Conservation (phyloP, 2,113 vertebrate genomes). For the Phalacrocorax brasilianus region DNA sequence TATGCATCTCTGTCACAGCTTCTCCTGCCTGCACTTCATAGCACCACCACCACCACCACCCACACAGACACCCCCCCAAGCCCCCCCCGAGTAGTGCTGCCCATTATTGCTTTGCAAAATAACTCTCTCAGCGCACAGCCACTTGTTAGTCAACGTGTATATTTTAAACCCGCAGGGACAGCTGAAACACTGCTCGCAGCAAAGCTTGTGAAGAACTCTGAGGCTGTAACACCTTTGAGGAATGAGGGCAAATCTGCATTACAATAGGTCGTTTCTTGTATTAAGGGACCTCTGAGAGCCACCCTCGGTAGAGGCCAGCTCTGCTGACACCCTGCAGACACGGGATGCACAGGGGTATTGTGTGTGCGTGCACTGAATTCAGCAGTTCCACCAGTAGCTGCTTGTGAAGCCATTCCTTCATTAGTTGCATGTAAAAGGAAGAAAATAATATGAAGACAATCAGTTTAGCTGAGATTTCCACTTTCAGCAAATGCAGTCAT, state of each 20-base stretch:
- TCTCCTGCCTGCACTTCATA: not conserved
- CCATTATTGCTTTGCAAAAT: not conserved
- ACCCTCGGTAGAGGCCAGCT: not conserved
- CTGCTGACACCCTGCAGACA: not conserved
- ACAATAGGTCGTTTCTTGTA: not conserved
- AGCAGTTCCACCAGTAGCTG: not conserved
- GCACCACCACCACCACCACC: too few species aligned
- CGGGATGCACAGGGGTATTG: not conserved
- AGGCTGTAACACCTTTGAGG: not conserved
- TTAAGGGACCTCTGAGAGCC: not conserved
- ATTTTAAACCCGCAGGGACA: not conserved
- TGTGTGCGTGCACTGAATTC: not conserved
- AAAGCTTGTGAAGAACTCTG: not conserved
- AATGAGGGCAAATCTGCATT: not conserved
- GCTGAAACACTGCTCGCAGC: not conserved
- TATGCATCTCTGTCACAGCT: not conserved
- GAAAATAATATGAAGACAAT: not conserved
- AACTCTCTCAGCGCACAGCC: not conserved
- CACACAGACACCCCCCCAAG: too few species aligned
- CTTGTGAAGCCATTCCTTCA: fast-evolving
- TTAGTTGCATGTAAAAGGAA: not conserved
- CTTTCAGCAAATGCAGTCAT: not conserved
- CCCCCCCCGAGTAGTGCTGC: not conserved
- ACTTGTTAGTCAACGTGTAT: not conserved
- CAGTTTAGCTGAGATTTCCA: not conserved